These are phyloP conservation scores for Chinchilla lanigera DNA, from an alignment of 2,113 vertebrate species.

Conservation along the genomic window DNA sequence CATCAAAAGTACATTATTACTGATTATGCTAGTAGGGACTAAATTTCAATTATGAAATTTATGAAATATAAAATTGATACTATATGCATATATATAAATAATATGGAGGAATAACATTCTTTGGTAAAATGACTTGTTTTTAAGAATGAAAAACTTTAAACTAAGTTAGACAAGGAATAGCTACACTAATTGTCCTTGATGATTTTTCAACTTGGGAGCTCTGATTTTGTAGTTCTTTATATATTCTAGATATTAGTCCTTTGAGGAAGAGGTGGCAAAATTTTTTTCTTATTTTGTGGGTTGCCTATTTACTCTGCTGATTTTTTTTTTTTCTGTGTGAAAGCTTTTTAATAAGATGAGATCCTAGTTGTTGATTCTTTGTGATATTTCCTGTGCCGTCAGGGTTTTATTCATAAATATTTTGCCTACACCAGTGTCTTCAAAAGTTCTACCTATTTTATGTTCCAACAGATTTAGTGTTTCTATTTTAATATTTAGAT, in stretches of 20 bases:
- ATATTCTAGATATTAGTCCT: neutral
- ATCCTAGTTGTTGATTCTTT: no score
- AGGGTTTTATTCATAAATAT: no score
- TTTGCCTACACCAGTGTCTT: no score
- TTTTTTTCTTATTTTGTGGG: no score
- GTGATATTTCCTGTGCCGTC: no score
- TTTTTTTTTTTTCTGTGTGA: no score
- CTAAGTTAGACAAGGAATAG: neutral
- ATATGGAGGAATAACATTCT: neutral
- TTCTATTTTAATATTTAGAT: no score
- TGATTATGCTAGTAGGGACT: neutral
- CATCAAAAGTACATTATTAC: neutral
- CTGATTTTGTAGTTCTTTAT: neutral
- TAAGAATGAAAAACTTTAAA: neutral
- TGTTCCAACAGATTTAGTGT: no score
- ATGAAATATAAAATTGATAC: neutral
- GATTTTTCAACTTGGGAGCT: neutral
- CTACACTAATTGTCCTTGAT: neutral
- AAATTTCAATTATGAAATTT: neutral
- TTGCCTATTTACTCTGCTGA: no score
- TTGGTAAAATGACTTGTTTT: neutral
- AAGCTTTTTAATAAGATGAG: no score
- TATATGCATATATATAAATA: neutral
- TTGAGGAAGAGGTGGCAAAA: no score
- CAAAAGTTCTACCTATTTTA: no score